Percentiles rank a stretch among this genome's conserved stretches.
Evolutionary conservation across 2,888 invertebrate species (phyloP).

Genomic region (Ennomos fuscantarius): DNA sequence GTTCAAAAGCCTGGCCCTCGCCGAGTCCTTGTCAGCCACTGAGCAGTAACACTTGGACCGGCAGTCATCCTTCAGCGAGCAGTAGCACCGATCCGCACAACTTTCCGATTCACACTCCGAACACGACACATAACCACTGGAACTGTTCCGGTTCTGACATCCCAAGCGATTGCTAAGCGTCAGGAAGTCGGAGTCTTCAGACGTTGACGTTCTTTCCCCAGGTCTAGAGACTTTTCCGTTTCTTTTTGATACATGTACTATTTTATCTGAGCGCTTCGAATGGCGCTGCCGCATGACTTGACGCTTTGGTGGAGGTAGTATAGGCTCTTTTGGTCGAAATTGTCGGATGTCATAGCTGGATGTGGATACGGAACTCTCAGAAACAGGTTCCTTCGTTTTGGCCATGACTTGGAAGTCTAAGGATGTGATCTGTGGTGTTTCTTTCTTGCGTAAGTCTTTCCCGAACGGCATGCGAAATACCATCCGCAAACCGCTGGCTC

Average conservation of each 20-base stretch:
- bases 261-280: slow-evolving; percentile 73
- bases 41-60: slow-evolving; percentile 87
- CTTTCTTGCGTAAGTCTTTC: slow-evolving; percentile 70
- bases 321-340: slow-evolving; percentile 84
- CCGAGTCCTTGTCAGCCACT: slow-evolving; percentile 77
- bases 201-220: slow-evolving; percentile 86
- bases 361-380: slow-evolving; percentile 86
- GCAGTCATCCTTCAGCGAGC: slow-evolving; percentile 88
- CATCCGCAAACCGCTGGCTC: slow-evolving; percentile 85
- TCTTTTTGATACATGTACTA: slow-evolving; percentile 71
- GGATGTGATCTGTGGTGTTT: slow-evolving; percentile 53
- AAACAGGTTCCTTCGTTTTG: slow-evolving; percentile 65
- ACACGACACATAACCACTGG: slow-evolving; percentile 92
- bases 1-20: slow-evolving; percentile 61
- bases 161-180: slow-evolving; percentile 85
- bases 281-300: slow-evolving; percentile 72
- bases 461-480: slow-evolving; percentile 87
- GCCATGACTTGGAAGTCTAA: slow-evolving; percentile 55
- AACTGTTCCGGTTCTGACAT: slow-evolving; percentile 87
- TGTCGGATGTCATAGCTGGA: slow-evolving; percentile 87
- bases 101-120: slow-evolving; percentile 96
- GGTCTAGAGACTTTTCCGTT: slow-evolving; percentile 77
- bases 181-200: slow-evolving; percentile 86
- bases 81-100: slow-evolving; percentile 94
- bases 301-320: slow-evolving; percentile 70